Conservation (phyloP, 2,113 vertebrate genomes). For the Pandion haliaetus region DNA sequence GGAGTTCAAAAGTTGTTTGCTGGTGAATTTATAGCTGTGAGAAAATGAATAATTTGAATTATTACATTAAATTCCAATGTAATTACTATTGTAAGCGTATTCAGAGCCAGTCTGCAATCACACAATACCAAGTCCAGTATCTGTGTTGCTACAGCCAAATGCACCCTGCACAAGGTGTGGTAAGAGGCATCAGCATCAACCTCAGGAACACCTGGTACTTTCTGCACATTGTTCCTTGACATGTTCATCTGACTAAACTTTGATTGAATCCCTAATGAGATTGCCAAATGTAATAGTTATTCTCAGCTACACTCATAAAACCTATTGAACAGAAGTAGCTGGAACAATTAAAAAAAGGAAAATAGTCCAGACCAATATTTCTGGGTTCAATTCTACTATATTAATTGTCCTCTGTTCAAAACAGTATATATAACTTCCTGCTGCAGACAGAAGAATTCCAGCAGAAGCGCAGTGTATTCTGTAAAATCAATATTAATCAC, state of each 20-base stretch:
- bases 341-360: not conserved
- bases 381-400: not conserved
- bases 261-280: not conserved
- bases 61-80: not conserved
- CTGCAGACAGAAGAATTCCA: not conserved
- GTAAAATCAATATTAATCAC: slow-evolving; percentile 39
- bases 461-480: not conserved
- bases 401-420: not conserved
- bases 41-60: not conserved
- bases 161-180: not conserved
- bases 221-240: not conserved
- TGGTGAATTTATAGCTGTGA: not conserved
- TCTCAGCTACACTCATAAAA: not conserved
- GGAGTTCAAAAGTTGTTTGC: not conserved
- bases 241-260: not conserved
- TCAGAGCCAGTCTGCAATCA: not conserved
- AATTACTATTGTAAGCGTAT: not conserved
- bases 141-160: not conserved
- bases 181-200: not conserved
- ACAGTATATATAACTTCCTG: not conserved
- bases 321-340: not conserved
- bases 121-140: not conserved
- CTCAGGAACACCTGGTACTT: not conserved
- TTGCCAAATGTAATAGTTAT: not conserved
- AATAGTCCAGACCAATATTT: not conserved